phyloP scores from a whole-genome alignment of 2,888 invertebrate genomes.

The Hirudinaria manillensis region DNA sequence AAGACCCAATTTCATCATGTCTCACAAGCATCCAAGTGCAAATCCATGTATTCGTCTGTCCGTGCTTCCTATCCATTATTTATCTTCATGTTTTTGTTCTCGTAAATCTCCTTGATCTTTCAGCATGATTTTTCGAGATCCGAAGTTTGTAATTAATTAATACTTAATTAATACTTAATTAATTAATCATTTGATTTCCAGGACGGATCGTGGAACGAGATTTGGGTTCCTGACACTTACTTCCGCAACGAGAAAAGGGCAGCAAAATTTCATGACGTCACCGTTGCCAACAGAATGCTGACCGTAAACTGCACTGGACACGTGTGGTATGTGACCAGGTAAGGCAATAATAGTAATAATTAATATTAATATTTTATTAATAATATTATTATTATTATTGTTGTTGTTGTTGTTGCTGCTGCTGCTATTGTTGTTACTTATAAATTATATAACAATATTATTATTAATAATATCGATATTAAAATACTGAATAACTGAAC shows the following conservation, averaged over 20 bases:
- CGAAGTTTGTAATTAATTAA: too few species aligned
- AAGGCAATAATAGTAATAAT: too few species aligned
- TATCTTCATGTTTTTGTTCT: too few species aligned
- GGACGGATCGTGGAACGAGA: conserved; percentile 31
- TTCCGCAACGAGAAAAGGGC: conserved; percentile 33
- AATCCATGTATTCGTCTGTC: too few species aligned
- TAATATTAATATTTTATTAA: conserved; percentile 1
- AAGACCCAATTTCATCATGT: too few species aligned
- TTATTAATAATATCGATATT: conserved; percentile 49
- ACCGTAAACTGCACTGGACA: conserved; percentile 32
- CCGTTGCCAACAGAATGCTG: conserved; percentile 32
- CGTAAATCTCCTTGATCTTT: too few species aligned
- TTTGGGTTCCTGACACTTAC: conserved; percentile 33
- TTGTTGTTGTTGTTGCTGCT: conserved; percentile 13
- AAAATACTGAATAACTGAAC: not conserved
- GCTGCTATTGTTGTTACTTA: conserved; percentile 31
- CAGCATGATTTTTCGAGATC: too few species aligned
- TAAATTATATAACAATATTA: conserved; percentile 42
- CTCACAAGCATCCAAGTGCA: too few species aligned
- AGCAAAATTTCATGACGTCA: conserved; percentile 34
- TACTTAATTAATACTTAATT: too few species aligned
- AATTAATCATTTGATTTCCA: not conserved
- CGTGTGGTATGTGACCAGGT: conserved; percentile 32
- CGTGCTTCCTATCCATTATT: too few species aligned
- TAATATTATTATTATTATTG: conserved; percentile 15